Base-by-base conservation (phyloP, 2,888 invertebrate species). In the Plebejus argus region DNA sequence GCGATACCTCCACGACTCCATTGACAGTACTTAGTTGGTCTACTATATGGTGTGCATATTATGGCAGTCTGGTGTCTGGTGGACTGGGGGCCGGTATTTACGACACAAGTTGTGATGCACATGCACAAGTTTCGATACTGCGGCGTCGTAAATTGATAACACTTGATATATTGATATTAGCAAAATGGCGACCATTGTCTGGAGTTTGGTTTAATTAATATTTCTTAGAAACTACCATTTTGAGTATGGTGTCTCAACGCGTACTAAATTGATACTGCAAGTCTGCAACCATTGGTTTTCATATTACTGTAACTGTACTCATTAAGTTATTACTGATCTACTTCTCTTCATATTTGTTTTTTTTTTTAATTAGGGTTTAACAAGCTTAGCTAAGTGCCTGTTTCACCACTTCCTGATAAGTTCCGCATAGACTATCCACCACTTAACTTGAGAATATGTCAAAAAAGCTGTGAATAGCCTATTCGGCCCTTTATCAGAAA, bases 121-220 rank as follows among this genome's bases (percentile, higher is more conserved):
- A 87, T 86, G 87, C 87, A 86, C 85, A 91, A 92, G 88, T 91
- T 91, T 88, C 90, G 88, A 90, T 91, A 90, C 91, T 86, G 80
- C 83, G 91, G 89, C 87, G 86, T 90, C 86, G 91, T 92, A 92
- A 92, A 92, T 92, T 91, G 92, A 92, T 92, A 92, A 91, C 82
- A 78, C 78, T 77, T 82, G 83, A 83, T 83, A 83, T 82, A 83
- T 83, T 80, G 82, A 81, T 81, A 81, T 82, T 83, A 83, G 82
- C 66, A 66, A 66, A 66, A 83, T 82, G 81, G 79, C 82, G 81
- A 81, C 81, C 28, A 28, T 66, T 66, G 28, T 61, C 23, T 61
- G 23, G 61, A 66, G 66, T 33, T 33, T 5, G 18, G 61, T 23
- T 20, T 66, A 66, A 66, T 66, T 66, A 66, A 66, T 66, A 66